A percentile compares a stretch with the other conserved stretches of the same genome.
Conservation (phyloP, 2,888 invertebrate genomes). For the Phaedon cochleariae region DNA sequence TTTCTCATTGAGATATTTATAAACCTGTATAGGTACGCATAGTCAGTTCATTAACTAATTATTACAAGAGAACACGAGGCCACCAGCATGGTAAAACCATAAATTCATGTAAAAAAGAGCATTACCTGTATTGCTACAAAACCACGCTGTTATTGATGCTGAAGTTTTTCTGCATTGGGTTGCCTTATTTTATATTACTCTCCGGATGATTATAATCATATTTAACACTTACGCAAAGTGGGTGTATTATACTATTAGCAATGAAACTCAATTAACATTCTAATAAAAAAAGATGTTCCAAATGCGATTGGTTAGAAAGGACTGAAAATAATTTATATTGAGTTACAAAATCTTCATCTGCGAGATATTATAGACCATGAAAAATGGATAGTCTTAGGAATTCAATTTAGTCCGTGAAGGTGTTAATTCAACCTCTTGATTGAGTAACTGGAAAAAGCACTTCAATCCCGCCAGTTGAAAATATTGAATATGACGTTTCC, state of each 20-base stretch:
- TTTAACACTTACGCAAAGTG: background rate
- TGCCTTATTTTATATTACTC: background rate
- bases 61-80: conserved; percentile 14
- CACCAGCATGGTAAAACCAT: conserved; percentile 15
- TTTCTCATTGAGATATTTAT: background rate
- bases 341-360: background rate
- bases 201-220: background rate
- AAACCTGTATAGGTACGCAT: conserved; percentile 12
- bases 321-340: background rate
- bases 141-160: background rate
- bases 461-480: too few species aligned
- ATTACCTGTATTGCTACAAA: background rate
- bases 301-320: background rate
- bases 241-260: background rate
- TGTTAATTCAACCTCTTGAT: too few species aligned
- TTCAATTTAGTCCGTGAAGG: too few species aligned
- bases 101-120: conserved; percentile 17
- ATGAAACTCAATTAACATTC: too few species aligned
- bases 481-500: too few species aligned
- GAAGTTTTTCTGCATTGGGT: background rate
- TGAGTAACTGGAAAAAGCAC: too few species aligned
- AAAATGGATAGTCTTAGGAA: too few species aligned
- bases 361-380: too few species aligned
- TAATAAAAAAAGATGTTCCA: background rate
- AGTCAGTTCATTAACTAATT: conserved; percentile 19